These are phyloP conservation scores for Cephus runcator DNA, from an alignment of 2,888 invertebrate genomes.

Conservation along the genomic window DNA sequence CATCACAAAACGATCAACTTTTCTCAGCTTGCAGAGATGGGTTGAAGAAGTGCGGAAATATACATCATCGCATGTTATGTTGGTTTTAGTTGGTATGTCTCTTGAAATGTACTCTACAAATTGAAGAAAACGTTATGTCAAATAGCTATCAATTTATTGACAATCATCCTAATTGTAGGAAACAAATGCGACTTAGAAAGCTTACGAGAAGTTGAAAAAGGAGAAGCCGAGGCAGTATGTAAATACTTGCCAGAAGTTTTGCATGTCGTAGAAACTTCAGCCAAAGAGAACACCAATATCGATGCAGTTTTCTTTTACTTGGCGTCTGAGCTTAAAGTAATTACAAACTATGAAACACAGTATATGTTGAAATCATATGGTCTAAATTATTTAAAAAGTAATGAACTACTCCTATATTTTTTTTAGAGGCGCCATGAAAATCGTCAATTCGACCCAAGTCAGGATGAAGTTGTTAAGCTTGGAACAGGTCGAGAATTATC, in stretches of 20 bases:
- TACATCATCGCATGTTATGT: slow-evolving; percentile 90
- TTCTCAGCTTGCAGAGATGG: slow-evolving; percentile 93
- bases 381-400: slow-evolving; percentile 6
- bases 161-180: slow-evolving; percentile 57
- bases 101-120: not conserved
- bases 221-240: slow-evolving; percentile 88
- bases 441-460: slow-evolving; percentile 48
- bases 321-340: slow-evolving; percentile 87
- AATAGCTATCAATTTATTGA: not conserved
- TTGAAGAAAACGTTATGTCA: not conserved
- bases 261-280: slow-evolving; percentile 89
- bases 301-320: slow-evolving; percentile 88
- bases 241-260: slow-evolving; percentile 88
- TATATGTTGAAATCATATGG: slow-evolving; percentile 2
- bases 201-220: slow-evolving; percentile 84
- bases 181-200: slow-evolving; percentile 90
- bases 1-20: slow-evolving; percentile 92
- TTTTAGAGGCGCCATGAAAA: slow-evolving; percentile 79
- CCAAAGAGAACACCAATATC: slow-evolving; percentile 91
- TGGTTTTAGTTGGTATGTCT: slow-evolving; percentile 84
- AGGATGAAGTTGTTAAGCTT: slow-evolving; percentile 49
- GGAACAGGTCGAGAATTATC: slow-evolving; percentile 53
- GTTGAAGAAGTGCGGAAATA: slow-evolving; percentile 95
- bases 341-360: not conserved
- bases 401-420: slow-evolving; percentile 24